Evolutionary conservation across 2,797 vertebrate species (phyloP), one percentile per base, ranked within the genome.

Genomic region (Esox lucius): DNA sequence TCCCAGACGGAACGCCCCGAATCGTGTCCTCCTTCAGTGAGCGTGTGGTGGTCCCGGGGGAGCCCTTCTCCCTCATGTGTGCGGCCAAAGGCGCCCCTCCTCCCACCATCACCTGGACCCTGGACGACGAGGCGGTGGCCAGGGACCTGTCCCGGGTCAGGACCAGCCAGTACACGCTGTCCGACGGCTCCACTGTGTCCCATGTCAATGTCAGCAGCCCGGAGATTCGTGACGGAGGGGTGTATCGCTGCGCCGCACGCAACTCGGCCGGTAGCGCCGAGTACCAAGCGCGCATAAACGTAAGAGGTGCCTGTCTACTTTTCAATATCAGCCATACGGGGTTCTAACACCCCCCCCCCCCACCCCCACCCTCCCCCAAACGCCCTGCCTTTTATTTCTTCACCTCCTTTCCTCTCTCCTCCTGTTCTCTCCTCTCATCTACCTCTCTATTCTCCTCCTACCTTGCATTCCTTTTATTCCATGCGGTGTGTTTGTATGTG

Each of bases 251-350:
- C 94, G 94, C 95, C 42, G 98, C 98, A 88, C 96, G 96, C 94
- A 99, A 99, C 96, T 98, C 97, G 91, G 97, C 98, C 92, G 98
- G 98, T 95, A 96, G 96, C 91, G 97, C 97, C 94, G 97, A 99
- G 95, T 99, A 99, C 94, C 98, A 99, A 98, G 98, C 97, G 96
- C 97, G 97, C 98, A 99, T 99, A 98, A 99, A 99, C 97, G 98
- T 99, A 99, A 99, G 98, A 99, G 98, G 98, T 99, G 98, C 98
- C 97, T 99, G 98, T 99, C 97, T 98, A 96, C 96, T 97, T 99
- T 98, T 99, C 96, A 98, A 98, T 98, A 95, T 98, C 96, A 97
- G 97, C 94, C 93, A 96, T 96, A 46, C 12, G 92, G 91, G 91
- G 88, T 91, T 91, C 87, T 91, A 86, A 92, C 83, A 90, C 92